Percentiles rank a stretch among this genome's conserved stretches.
phyloP scores from a whole-genome alignment of 2,888 invertebrate genomes.

The Nomada fabriciana region DNA sequence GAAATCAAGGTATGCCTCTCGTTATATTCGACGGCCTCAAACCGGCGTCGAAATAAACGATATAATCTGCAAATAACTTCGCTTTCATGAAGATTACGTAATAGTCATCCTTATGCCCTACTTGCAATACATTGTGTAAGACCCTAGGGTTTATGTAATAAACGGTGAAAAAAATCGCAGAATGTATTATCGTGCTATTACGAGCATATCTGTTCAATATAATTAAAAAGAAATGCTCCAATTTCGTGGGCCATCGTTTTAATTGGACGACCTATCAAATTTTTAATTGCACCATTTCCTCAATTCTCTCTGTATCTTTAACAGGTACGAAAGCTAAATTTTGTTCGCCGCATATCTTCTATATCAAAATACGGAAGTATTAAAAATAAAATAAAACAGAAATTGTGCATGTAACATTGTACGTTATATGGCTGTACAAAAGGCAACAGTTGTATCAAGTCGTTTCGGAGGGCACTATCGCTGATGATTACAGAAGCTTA shows the following conservation, averaged over 20 bases:
- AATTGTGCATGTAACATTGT: background rate
- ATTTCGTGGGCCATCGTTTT: no score
- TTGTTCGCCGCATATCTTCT: no score
- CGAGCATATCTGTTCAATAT: conserved; percentile 6
- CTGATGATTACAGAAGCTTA: conserved; percentile 50
- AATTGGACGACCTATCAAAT: no score
- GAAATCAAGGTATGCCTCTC: conserved; percentile 27
- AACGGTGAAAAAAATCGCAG: conserved; percentile 40
- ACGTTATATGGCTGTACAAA: background rate
- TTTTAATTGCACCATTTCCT: no score
- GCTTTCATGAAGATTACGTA: conserved; percentile 66
- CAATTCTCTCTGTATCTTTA: no score
- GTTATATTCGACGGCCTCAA: conserved; percentile 33
- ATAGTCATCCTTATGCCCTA: conserved; percentile 61
- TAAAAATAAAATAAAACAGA: background rate
- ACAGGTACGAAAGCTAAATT: no score
- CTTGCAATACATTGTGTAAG: conserved; percentile 57
- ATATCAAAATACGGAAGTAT: background rate
- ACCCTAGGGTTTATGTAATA: conserved; percentile 48
- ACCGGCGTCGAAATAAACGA: conserved; percentile 46
- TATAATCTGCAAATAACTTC: conserved; percentile 57
- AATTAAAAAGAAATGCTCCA: background rate
- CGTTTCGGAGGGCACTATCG: conserved; percentile 42
- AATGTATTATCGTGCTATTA: conserved; percentile 36
- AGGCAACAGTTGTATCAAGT: conserved; percentile 22